Conservation (phyloP, 2,888 invertebrate species). For the Agrotis exclamationis region DNA sequence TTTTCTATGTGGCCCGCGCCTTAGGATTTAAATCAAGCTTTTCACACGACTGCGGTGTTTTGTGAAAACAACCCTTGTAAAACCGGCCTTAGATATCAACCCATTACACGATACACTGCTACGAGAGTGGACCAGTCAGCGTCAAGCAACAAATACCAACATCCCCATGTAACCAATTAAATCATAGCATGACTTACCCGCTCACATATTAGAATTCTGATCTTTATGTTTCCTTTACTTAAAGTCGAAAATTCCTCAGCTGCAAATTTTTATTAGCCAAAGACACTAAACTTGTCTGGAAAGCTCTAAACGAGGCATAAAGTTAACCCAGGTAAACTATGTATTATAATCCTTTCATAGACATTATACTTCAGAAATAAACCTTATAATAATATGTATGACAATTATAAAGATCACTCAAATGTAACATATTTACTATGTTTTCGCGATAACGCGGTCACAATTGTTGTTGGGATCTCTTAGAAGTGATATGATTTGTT, state of each 20-base stretch:
- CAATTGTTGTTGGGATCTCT: constrained; percentile 5
- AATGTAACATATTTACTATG: not conserved
- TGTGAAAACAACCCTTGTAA: too few relatives aligned
- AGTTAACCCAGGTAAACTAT: not conserved
- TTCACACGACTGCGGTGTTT: too few relatives aligned
- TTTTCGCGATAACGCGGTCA: constrained; percentile 3
- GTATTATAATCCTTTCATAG: not conserved
- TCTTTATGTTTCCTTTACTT: not conserved
- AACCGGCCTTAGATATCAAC: too few relatives aligned
- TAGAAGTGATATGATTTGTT: constrained; percentile 4
- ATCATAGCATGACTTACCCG: not conserved
- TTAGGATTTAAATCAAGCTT: too few relatives aligned
- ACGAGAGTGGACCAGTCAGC: not conserved
- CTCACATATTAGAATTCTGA: not conserved
- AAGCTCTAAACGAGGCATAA: not conserved
- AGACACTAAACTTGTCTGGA: not conserved
- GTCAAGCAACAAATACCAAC: not conserved
- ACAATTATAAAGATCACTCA: not conserved
- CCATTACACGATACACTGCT: too few relatives aligned
- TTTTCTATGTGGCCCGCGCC: too few relatives aligned
- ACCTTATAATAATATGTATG: not conserved
- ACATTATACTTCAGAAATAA: not conserved
- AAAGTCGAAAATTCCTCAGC: not conserved
- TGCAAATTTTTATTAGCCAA: not conserved
- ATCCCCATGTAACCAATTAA: not conserved